Base-by-base conservation (phyloP, 2,797 vertebrate genomes). In the Spinibarbus caldwelli region DNA sequence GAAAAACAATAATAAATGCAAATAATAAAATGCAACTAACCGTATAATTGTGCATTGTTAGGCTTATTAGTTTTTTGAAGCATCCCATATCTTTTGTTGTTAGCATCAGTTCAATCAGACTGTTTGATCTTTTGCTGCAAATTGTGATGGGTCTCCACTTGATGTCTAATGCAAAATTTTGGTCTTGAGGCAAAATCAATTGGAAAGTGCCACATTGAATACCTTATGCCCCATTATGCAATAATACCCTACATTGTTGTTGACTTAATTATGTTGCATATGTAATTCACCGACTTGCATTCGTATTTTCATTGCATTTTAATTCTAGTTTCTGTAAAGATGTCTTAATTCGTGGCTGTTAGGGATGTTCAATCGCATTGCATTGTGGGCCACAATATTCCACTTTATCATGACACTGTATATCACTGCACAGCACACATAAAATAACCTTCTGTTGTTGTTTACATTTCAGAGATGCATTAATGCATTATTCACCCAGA, bases 51-150 rank as follows among this genome's bases (percentile, higher is more conserved):
- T 9, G 34, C 6, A 26, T 57, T 2, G 12, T 77, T 57, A 10
- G 34, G 31, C 12, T 77, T 77, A 59, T 77, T 57, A 77, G 34
- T 38, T 77, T 49, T 77, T 59, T 41, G 26, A 59, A 41, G 52
- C 23, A 59, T 57, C 34, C 34, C 34, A 77, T 38, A 77, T 59
- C 23, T 77, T 77, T 77, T 57, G 52, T 38, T n/a, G 12, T n/a
- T 57, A 10, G 23, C 75, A 77, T 41, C 14, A 59, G 52, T 57
- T 8, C 12, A 26, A 5, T 77, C 52, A 26, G 52, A 36, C 73
- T 21, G 17, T 75, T 76, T 36, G 29, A 77, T 57, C 4, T 77
- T 77, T 57, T 77, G 6, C 19, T 57, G 31, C 6, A 77, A n/a
- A 77, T 57, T 11, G 17, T 2, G 34, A 38, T 57, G 49, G 34